Conservation (phyloP, 23 tunicate genomes). For the Halocynthia aurantium region DNA sequence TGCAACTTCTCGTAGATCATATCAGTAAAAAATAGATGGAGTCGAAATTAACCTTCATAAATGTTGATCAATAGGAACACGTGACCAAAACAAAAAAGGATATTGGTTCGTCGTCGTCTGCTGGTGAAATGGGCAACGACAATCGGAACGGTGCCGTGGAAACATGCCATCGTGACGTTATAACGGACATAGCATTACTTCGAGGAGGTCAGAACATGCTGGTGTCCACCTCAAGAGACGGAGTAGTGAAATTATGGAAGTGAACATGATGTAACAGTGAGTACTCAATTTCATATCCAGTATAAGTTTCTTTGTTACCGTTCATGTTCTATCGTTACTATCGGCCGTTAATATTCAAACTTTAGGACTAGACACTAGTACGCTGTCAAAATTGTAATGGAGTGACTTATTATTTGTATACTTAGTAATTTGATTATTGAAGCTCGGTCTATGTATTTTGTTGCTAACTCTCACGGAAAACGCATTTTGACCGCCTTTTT, state of each 20-base stretch:
- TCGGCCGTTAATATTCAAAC: too few species aligned
- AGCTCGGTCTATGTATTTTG: too few species aligned
- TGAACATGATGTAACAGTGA: neutral
- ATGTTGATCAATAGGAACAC: conserved; percentile 34
- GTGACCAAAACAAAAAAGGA: conserved; percentile 27
- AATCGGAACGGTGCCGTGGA: conserved; percentile 9
- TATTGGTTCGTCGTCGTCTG: neutral
- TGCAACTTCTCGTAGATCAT: neutral
- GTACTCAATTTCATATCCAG: too few species aligned
- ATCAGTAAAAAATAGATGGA: neutral
- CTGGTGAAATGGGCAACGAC: conserved; percentile 11
- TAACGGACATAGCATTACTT: conserved; percentile 71
- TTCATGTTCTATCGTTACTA: too few species aligned
- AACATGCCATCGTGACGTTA: conserved; percentile 60
- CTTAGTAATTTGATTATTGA: too few species aligned
- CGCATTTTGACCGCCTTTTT: too few species aligned
- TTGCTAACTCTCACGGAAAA: too few species aligned
- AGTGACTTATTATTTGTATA: too few species aligned
- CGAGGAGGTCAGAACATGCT: conserved; percentile 53
- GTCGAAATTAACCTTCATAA: too few species aligned
- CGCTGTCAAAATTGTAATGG: too few species aligned
- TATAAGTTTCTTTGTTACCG: too few species aligned
- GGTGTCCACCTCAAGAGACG: conserved; percentile 62
- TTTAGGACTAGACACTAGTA: too few species aligned
- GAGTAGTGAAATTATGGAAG: conserved; percentile 91